Conservation (phyloP, 2,797 vertebrate species). For the Adrianichthys oophorus region DNA sequence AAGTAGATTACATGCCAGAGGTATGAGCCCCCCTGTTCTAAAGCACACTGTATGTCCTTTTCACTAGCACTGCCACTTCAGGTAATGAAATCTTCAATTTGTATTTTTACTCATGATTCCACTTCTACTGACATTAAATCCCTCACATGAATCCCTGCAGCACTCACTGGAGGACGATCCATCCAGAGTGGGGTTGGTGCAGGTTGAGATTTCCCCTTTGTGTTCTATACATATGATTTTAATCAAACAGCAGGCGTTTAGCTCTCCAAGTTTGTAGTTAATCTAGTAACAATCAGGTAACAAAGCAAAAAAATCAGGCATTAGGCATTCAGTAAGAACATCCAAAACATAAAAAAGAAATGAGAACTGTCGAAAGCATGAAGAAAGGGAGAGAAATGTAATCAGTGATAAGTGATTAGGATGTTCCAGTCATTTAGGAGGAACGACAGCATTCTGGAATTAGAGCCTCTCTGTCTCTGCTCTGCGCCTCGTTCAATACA, state of each 20-base stretch:
- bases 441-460: constrained; percentile 60
- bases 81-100: constrained; percentile 60
- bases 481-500: constrained; percentile 42
- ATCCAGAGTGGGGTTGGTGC: constrained; percentile 10
- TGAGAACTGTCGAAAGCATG: constrained; percentile 27
- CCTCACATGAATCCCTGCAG: constrained; percentile 45
- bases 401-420: constrained; percentile 68
- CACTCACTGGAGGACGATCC: constrained; percentile 28
- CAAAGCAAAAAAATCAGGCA: constrained; percentile 16
- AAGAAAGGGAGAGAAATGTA: constrained; percentile 44
- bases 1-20: neutral
- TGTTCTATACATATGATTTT: constrained; percentile 34
- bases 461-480: constrained; percentile 34
- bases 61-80: constrained; percentile 38
- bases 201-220: constrained; percentile 21
- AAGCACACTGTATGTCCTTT: constrained; percentile 54
- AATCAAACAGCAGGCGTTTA: constrained; percentile 27
- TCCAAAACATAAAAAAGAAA: constrained; percentile 27
- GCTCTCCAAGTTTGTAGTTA: constrained; percentile 23
- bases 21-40: constrained; percentile 41
- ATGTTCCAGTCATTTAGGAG: constrained; percentile 53
- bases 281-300: constrained; percentile 26
- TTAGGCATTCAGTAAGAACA: constrained; percentile 22
- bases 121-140: constrained; percentile 45
- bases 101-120: constrained; percentile 51